phyloP scores from a whole-genome alignment of 2,113 vertebrate species.

The Oryctolagus cuniculus region DNA sequence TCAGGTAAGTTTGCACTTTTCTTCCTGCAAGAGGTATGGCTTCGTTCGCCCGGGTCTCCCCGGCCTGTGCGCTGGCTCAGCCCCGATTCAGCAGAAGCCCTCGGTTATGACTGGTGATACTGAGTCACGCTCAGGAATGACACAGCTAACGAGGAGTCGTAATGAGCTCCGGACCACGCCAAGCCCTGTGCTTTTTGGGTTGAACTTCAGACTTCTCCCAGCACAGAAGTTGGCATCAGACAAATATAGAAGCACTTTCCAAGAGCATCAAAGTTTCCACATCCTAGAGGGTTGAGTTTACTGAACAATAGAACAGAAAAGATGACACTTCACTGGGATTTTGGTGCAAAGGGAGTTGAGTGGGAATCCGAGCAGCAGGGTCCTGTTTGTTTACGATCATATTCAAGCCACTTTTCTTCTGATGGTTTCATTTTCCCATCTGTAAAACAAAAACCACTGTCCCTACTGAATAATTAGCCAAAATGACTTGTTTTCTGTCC shows the following conservation, averaged over 20 bases:
- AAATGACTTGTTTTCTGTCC: constrained; percentile 67
- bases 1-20: neutral
- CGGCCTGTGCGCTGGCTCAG: neutral
- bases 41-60: constrained; percentile 23
- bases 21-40: neutral
- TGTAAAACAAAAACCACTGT: constrained; percentile 66
- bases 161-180: constrained; percentile 71
- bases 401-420: constrained; percentile 61
- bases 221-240: constrained; percentile 76
- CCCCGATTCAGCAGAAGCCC: constrained; percentile 47
- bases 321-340: constrained; percentile 70
- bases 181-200: constrained; percentile 73
- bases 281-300: constrained; percentile 64
- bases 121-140: constrained; percentile 79
- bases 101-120: constrained; percentile 57
- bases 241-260: constrained; percentile 77
- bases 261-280: constrained; percentile 80
- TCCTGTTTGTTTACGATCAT: constrained; percentile 73
- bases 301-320: constrained; percentile 78
- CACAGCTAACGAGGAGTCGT: constrained; percentile 77
- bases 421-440: constrained; percentile 71
- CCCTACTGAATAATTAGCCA: constrained; percentile 68
- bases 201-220: constrained; percentile 75
- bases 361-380: constrained; percentile 61
- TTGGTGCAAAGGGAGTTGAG: constrained; percentile 64